Evolutionary conservation across 2,888 invertebrate genomes (phyloP).

Genomic region (Drosophila paramelanica): DNA sequence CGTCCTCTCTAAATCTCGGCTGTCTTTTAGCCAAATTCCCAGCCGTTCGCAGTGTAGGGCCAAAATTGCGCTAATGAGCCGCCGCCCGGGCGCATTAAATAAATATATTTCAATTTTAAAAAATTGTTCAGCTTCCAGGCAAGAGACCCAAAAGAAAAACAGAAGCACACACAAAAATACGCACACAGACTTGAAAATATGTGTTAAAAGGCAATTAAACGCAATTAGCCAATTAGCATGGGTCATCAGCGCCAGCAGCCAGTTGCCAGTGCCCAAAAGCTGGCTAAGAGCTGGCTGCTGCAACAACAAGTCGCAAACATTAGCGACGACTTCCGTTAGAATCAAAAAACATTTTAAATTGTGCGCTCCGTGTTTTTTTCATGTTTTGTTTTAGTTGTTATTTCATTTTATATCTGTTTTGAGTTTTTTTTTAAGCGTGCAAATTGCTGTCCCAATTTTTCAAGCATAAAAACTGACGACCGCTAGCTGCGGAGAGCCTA

Average conservation of each 20-base stretch:
- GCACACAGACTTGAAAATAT: slow-evolving; percentile 26
- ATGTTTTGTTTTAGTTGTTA: slow-evolving; percentile 26
- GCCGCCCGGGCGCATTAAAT: slow-evolving; percentile 49
- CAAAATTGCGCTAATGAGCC: slow-evolving; percentile 54
- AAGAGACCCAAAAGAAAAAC: not conserved
- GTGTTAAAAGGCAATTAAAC: slow-evolving; percentile 76
- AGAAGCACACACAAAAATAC: not conserved
- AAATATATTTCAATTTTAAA: slow-evolving; percentile 60
- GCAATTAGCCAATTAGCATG: slow-evolving; percentile 80
- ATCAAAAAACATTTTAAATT: slow-evolving; percentile 53
- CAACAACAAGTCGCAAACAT: slow-evolving; percentile 31
- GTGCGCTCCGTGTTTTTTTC: slow-evolving; percentile 24
- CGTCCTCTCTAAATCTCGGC: not conserved
- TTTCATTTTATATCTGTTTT: slow-evolving; percentile 25
- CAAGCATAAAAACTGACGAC: slow-evolving; percentile 73
- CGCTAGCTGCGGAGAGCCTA: slow-evolving; percentile 34
- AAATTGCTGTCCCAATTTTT: slow-evolving; percentile 80
- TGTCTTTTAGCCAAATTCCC: slow-evolving; percentile 14
- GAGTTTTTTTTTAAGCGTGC: slow-evolving; percentile 54
- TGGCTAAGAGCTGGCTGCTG: slow-evolving; percentile 45
- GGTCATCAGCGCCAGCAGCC: slow-evolving; percentile 64
- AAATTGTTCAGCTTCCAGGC: slow-evolving; percentile 39
- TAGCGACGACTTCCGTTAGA: slow-evolving; percentile 72
- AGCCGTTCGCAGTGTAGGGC: slow-evolving; percentile 16
- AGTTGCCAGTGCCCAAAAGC: slow-evolving; percentile 26